Evolutionary conservation across 2,113 vertebrate genomes (phyloP), one percentile per base, ranked within the genome.

Genomic region (Xerus inauris): DNA sequence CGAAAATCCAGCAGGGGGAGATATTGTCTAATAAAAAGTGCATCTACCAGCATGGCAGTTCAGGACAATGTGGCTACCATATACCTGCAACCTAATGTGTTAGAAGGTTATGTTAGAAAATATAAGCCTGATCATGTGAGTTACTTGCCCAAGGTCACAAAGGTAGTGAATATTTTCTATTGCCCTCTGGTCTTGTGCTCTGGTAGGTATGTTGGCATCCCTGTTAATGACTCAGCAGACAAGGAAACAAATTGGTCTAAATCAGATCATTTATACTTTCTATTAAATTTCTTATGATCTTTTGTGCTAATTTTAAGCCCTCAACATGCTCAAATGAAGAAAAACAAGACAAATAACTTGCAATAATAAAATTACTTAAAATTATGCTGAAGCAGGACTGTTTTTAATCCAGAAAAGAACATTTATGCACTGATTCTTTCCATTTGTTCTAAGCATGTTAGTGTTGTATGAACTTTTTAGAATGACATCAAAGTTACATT

Each of bases 1-100:
- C 26, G 94, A 5, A 1, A 0, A 2, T 49, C 97, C 97, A 93
- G 94, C 62, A 97, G 97, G 75, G 95, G 97, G 94, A 67, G 6
- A 45, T 35, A 88, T 69, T 45, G 87, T 81, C 79, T 47, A 96
- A 76, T 24, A 81, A 79, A 97, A 94, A 83, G 17, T 45, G n/a
- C 35, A 16, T 19, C 19, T 0, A 35, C 3, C 6, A 0, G 0
- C 2, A 16, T 4, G 22, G 4, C 20, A 35, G 57, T 67, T 85
- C 35, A 5, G 5, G 1, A 32, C 40, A 26, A 20, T 12, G 45
- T 45, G 9, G 8, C 42, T 16, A 28, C 11, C 9, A 3, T n/a
- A 57, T 38, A 8, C 42, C 51, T n/a, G 40, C 45, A 73, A 35
- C 51, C 59, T 42, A 92, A 71, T 69, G 40, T 0, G 9, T 30